Conservation (phyloP, 2,113 vertebrate species). For the Antechinus flavipes region DNA sequence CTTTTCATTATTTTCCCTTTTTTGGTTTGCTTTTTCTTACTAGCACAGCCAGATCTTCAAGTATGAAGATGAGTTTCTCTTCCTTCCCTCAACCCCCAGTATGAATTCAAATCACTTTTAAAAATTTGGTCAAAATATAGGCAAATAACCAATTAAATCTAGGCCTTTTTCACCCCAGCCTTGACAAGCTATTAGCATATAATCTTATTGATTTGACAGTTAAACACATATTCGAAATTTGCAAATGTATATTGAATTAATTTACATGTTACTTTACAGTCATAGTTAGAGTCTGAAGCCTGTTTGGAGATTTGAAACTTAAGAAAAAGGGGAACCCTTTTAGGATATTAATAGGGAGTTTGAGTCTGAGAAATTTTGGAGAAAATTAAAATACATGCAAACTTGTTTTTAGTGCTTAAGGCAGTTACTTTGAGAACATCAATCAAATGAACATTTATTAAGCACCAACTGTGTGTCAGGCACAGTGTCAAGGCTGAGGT, state of each 20-base stretch:
- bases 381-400: neutral
- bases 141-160: neutral
- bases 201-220: conserved; percentile 19
- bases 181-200: conserved; percentile 20
- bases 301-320: conserved; percentile 13
- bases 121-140: neutral
- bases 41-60: neutral
- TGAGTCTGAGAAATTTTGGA: conserved; percentile 11
- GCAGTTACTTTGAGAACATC: neutral
- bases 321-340: neutral
- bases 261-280: neutral
- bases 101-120: neutral
- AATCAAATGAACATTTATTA: neutral
- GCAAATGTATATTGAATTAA: neutral
- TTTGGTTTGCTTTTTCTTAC: neutral
- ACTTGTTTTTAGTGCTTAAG: neutral
- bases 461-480: neutral
- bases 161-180: conserved; percentile 31
- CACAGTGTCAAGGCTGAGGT: neutral
- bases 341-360: neutral
- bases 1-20: neutral
- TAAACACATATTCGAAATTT: conserved; percentile 29
- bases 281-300: neutral
- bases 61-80: neutral
- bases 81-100: neutral